Conservation (phyloP, 1,140 invertebrate genomes). For the Gyrodactylus bullatarudis region DNA sequence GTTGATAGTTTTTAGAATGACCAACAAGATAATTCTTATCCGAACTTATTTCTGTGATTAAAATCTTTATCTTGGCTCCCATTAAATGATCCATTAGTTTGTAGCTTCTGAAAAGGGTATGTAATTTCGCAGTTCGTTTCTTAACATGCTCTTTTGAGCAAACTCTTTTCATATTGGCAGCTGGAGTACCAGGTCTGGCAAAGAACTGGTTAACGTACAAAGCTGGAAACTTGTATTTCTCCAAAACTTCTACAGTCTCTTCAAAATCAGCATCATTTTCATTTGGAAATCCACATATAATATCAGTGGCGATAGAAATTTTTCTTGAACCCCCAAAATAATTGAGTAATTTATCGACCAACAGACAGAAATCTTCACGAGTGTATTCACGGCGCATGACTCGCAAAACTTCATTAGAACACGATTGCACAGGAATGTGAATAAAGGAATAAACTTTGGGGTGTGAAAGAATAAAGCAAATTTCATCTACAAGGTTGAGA, state of each 20-base stretch:
- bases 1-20: slow-evolving; percentile 82
- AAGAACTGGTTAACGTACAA: slow-evolving; percentile 95
- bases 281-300: slow-evolving; percentile 89
- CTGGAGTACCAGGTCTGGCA: slow-evolving; percentile 65
- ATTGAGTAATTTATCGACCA: slow-evolving; percentile 45
- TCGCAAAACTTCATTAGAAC: slow-evolving; percentile 52
- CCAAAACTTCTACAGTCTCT: slow-evolving; percentile 45
- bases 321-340: slow-evolving; percentile 34
- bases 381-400: slow-evolving; percentile 90
- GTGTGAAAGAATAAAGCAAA: slow-evolving; percentile 51
- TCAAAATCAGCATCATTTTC: slow-evolving; percentile 66
- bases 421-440: slow-evolving; percentile 81
- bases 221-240: slow-evolving; percentile 55
- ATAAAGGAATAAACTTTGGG: slow-evolving; percentile 67
- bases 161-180: slow-evolving; percentile 36
- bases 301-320: slow-evolving; percentile 75
- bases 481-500: slow-evolving; percentile 58
- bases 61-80: slow-evolving; percentile 37
- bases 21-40: slow-evolving; percentile 59
- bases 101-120: slow-evolving; percentile 64
- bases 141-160: slow-evolving; percentile 31
- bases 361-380: slow-evolving; percentile 45
- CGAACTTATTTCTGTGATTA: slow-evolving; percentile 66
- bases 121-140: slow-evolving; percentile 45
- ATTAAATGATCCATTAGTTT: slow-evolving; percentile 38